A percentile compares a stretch with the other conserved stretches of the same genome.
phyloP scores from a whole-genome alignment of 2,888 invertebrate species.

The Tryphoninae sp. region DNA sequence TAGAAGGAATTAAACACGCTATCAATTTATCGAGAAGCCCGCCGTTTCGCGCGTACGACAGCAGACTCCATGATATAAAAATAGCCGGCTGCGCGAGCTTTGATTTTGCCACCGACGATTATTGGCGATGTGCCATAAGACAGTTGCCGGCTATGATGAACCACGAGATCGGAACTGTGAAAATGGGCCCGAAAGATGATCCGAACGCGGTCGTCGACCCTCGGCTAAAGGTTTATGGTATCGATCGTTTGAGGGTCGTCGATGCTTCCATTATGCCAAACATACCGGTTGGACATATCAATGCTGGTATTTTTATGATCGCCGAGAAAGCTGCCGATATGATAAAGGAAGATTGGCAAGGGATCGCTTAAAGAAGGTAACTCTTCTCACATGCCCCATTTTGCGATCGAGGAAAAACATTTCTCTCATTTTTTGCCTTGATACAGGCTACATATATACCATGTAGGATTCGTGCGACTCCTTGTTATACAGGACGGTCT shows the following conservation, averaged over 20 bases:
- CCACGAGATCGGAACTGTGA: constrained; percentile 85
- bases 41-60: constrained; percentile 81
- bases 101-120: constrained; percentile 83
- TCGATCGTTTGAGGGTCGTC: constrained; percentile 82
- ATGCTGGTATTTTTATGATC: constrained; percentile 84
- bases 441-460: too few species aligned
- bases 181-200: constrained; percentile 83
- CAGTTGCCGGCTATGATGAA: constrained; percentile 85
- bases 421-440: too few species aligned
- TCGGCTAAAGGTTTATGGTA: constrained; percentile 82
- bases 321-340: constrained; percentile 85
- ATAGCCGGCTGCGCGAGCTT: constrained; percentile 83
- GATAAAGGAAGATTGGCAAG: constrained; percentile 82
- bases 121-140: constrained; percentile 86
- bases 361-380: neutral
- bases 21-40: constrained; percentile 82
- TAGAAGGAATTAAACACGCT: constrained; percentile 83
- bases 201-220: constrained; percentile 84
- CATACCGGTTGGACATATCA: constrained; percentile 84
- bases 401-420: neutral
- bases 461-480: too few species aligned
- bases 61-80: constrained; percentile 78
- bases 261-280: constrained; percentile 85
- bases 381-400: neutral
- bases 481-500: constrained; percentile 1